Evolutionary conservation across 2,797 vertebrate species (phyloP).

Genomic region (Melanotaenia parkinsoni): DNA sequence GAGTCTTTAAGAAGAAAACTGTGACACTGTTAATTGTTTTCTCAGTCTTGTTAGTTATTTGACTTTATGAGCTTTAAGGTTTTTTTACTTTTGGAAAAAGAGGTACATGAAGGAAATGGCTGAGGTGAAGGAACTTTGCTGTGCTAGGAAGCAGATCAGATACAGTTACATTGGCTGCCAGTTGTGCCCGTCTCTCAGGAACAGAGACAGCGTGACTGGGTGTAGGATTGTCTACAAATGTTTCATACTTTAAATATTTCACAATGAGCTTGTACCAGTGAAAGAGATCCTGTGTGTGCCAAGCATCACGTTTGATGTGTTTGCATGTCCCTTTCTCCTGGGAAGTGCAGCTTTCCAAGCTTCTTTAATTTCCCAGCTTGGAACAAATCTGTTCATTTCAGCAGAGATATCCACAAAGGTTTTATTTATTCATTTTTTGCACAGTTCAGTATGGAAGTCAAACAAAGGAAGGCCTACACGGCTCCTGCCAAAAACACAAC

Average conservation of each 20-base stretch:
- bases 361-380: slow-evolving; percentile 42
- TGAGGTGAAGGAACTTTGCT: slow-evolving; percentile 5
- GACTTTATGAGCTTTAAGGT: not conserved
- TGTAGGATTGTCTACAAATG: slow-evolving; percentile 33
- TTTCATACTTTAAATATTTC: slow-evolving; percentile 31
- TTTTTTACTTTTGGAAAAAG: not conserved
- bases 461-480: slow-evolving; percentile 54
- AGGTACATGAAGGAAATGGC: slow-evolving; percentile 13
- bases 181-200: slow-evolving; percentile 42
- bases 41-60: not conserved
- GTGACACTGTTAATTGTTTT: not conserved
- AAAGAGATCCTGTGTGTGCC: slow-evolving; percentile 20
- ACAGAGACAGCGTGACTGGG: slow-evolving; percentile 25
- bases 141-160: slow-evolving; percentile 17
- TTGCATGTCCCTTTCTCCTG: slow-evolving; percentile 16
- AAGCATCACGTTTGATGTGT: slow-evolving; percentile 28
- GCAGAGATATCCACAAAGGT: not conserved
- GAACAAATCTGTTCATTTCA: slow-evolving; percentile 45
- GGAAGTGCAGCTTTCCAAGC: slow-evolving; percentile 24
- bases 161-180: slow-evolving; percentile 5
- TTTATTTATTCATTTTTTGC: slow-evolving; percentile 41
- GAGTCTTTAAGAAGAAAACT: not conserved
- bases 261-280: slow-evolving; percentile 33
- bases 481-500: slow-evolving; percentile 53
- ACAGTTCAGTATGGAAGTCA: slow-evolving; percentile 39